Conservation (phyloP, 2,888 invertebrate species). For the Sthenelais limicola region DNA sequence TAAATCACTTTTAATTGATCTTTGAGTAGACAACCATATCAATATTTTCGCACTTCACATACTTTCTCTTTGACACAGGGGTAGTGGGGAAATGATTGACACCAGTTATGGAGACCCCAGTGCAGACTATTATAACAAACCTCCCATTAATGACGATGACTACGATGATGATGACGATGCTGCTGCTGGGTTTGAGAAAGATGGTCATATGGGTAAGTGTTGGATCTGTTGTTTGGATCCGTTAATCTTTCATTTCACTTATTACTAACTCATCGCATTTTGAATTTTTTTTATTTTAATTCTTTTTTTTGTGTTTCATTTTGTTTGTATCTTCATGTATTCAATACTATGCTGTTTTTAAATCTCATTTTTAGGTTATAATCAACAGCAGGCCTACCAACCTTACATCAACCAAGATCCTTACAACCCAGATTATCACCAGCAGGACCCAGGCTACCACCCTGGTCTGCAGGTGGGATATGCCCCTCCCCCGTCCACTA, state of each 20-base stretch:
- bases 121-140: not conserved
- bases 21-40: not conserved
- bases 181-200: conserved; percentile 11
- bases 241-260: too few relatives aligned
- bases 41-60: not conserved
- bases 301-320: too few relatives aligned
- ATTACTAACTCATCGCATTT: too few relatives aligned
- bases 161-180: conserved; percentile 20
- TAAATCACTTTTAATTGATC: too few relatives aligned
- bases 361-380: too few relatives aligned
- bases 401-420: not conserved
- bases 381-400: not conserved
- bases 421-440: conserved; percentile 1
- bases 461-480: too few relatives aligned
- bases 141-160: conserved; percentile 3
- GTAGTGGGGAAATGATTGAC: conserved; percentile 27
- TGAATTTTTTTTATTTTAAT: too few relatives aligned
- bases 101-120: conserved; percentile 5
- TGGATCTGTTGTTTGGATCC: too few relatives aligned
- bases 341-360: too few relatives aligned
- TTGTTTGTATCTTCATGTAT: too few relatives aligned
- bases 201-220: too few relatives aligned
- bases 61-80: conserved; percentile 7
- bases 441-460: conserved; percentile 3
- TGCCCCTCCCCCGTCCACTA: too few relatives aligned